Conservation (phyloP, 53 echinoderm and acorn worm genomes). For the Actinopyga echinites region DNA sequence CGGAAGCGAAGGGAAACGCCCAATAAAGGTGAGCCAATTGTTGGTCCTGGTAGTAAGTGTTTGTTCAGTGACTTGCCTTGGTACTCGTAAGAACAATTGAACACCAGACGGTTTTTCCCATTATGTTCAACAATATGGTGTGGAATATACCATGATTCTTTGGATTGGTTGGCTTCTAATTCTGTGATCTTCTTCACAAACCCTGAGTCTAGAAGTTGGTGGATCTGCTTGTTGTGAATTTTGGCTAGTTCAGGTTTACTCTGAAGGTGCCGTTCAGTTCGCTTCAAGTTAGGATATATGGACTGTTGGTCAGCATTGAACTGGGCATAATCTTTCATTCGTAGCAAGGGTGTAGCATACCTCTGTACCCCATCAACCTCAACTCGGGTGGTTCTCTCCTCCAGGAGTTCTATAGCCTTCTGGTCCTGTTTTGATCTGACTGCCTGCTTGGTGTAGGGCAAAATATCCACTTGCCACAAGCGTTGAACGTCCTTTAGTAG, state of each 20-base stretch:
- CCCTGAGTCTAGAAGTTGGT: conserved; percentile 32
- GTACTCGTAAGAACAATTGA: conserved; percentile 54
- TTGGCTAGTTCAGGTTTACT: background rate
- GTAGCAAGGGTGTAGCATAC: conserved; percentile 27
- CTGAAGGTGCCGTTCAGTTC: background rate
- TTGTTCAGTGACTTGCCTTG: conserved; percentile 33
- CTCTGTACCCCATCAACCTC: background rate
- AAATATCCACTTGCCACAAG: too few species aligned
- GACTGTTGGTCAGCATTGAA: background rate
- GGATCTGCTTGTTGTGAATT: conserved; percentile 29
- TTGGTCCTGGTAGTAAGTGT: conserved; percentile 48
- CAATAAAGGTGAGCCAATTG: conserved; percentile 26
- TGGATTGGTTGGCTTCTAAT: conserved; percentile 18
- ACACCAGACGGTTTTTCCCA: conserved; percentile 39
- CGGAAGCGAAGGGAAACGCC: conserved; percentile 22
- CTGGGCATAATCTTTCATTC: background rate
- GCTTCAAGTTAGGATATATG: background rate
- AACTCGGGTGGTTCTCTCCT: background rate
- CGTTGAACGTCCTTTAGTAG: too few species aligned
- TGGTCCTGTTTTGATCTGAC: background rate
- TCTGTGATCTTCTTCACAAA: conserved; percentile 1
- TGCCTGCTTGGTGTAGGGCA: too few species aligned
- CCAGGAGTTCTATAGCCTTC: conserved; percentile 26
- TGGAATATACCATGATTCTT: conserved; percentile 50
- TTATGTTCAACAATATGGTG: conserved; percentile 51